A percentile compares a stretch with the other conserved stretches of the same genome.
These are phyloP conservation scores for Leptopterna dolabrata DNA, from an alignment of 2,888 invertebrate species.

Conservation along the genomic window DNA sequence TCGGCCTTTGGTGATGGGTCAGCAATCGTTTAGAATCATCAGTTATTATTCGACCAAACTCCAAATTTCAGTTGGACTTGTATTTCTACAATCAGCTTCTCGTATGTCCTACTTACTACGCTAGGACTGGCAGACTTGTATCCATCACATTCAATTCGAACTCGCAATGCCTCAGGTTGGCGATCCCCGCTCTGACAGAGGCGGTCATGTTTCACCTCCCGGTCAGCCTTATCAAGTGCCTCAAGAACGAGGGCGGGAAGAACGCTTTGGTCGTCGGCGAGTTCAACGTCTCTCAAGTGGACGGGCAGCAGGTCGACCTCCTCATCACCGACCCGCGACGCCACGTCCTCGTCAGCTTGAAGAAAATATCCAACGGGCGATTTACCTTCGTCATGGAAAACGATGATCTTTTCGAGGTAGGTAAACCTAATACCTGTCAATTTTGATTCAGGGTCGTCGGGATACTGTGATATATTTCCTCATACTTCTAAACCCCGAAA, in stretches of 20 bases:
- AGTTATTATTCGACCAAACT: too few species aligned
- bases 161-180: neutral
- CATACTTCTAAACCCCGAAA: too few species aligned
- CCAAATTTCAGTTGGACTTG: too few species aligned
- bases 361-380: slow-evolving; percentile 88
- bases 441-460: too few species aligned
- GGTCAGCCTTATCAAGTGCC: slow-evolving; percentile 92
- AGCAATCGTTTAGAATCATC: too few species aligned
- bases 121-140: too few species aligned
- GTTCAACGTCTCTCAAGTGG: slow-evolving; percentile 88
- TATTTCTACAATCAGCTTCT: too few species aligned
- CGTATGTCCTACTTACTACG: too few species aligned
- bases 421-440: too few species aligned
- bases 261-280: slow-evolving; percentile 96
- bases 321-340: slow-evolving; percentile 91
- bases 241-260: slow-evolving; percentile 96
- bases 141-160: neutral
- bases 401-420: slow-evolving; percentile 90
- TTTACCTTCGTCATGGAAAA: slow-evolving; percentile 97
- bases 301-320: slow-evolving; percentile 88
- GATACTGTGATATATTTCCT: too few species aligned
- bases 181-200: neutral
- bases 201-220: slow-evolving; percentile 82
- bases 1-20: too few species aligned
- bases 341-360: slow-evolving; percentile 90